Base-by-base conservation (phyloP, 1,140 invertebrate genomes). In the Nasonia vitripennis region DNA sequence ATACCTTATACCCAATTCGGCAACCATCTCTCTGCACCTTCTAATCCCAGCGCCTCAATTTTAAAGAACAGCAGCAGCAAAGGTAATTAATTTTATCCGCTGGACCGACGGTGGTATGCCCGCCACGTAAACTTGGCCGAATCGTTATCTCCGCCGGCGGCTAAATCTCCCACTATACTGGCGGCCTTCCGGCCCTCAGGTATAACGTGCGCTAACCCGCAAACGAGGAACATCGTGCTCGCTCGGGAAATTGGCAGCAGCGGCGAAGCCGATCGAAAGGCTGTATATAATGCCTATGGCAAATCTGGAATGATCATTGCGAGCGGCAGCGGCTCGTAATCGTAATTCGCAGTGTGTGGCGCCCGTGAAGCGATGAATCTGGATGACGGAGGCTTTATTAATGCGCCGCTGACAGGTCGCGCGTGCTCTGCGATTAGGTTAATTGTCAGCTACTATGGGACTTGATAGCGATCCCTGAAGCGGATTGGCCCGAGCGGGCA, bases 381-480 rank as follows among this genome's bases (percentile, higher is more conserved):
- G 41, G 41, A 51, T 78, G 41, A 23, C 2, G 3, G 23, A 10
- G 3, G 75, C 41, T 51, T 78, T 78, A 78, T 78, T 78, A 78
- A 78, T 51, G 75, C 34, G 34, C 23, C 45, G 20, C 41, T 31
- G 27, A 51, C 23, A 20, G 45, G 45, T 51, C n/a, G 20, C 75
- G n/a, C 75, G 75, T n/a, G n/a, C 23, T 9, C 41, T 14, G 3
- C 74, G 74, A 77, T 78, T 51, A 78, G 34, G 20, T 78, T 78
- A 51, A 78, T 78, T 78, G 75, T 31, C 7, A 74, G 37, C 34
- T 37, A 37, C 14, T 12, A 41, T 14, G 6, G 14, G 34, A 74
- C 31, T 9, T 11, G 70, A 71, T 31, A 31, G 70, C 7, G 70
- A 71, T 71, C 23, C n/a, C 34, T 37, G 3, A 34, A 71, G 14